Conservation (phyloP, 2,797 vertebrate species). For the Pseudochirops corinnae region DNA sequence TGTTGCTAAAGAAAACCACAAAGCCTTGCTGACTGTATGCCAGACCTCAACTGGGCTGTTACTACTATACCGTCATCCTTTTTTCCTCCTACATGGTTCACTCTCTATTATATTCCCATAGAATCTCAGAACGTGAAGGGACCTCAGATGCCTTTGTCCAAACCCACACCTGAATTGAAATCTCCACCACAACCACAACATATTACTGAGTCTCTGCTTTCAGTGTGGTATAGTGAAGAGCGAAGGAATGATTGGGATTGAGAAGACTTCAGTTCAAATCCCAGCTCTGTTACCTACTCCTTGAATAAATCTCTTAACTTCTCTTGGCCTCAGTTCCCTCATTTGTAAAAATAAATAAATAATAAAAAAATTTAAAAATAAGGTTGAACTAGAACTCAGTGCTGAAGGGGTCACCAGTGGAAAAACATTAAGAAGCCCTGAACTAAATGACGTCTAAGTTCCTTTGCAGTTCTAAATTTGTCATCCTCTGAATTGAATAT, state of each 20-base stretch:
- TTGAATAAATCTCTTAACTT: background rate
- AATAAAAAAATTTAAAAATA: background rate
- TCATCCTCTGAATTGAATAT: background rate
- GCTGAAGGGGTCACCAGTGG: too few species aligned
- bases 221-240: background rate
- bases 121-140: background rate
- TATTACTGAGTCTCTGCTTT: background rate
- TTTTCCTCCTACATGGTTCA: background rate
- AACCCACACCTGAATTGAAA: background rate
- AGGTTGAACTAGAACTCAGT: background rate
- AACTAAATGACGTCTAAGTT: background rate
- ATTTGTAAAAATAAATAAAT: background rate
- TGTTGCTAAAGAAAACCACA: slow-evolving; percentile 1
- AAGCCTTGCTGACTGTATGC: background rate
- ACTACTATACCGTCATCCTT: background rate
- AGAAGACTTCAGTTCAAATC: background rate
- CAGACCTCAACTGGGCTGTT: background rate
- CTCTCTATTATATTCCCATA: background rate
- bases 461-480: background rate
- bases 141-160: background rate
- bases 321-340: background rate
- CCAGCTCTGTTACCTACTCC: background rate
- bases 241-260: background rate
- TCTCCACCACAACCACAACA: background rate
- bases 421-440: too few species aligned